Evolutionary conservation across 1,140 invertebrate species (phyloP).

Genomic region (Teleogryllus occipitalis): DNA sequence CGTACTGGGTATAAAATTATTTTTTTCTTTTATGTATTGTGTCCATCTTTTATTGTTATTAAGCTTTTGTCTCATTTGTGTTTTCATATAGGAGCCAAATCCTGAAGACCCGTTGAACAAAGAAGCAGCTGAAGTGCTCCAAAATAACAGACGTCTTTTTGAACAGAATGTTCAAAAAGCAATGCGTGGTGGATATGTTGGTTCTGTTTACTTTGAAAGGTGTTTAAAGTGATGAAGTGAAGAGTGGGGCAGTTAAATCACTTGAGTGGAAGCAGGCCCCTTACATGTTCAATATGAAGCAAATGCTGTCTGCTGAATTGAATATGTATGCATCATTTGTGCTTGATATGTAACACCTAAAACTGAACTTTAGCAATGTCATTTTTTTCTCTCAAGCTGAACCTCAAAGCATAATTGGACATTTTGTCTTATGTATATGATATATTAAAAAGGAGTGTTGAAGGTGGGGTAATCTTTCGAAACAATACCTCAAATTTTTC

Average conservation of each 20-base stretch:
- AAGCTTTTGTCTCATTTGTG: constrained; percentile 10
- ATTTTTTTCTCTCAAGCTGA: not conserved
- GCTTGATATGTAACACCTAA: constrained; percentile 12
- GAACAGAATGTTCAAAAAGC: constrained; percentile 94
- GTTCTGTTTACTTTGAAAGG: constrained; percentile 86
- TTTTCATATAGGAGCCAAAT: constrained; percentile 78
- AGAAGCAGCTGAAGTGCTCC: constrained; percentile 96
- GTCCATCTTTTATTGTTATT: not conserved
- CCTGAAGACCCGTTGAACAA: constrained; percentile 98
- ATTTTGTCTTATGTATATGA: constrained; percentile 7
- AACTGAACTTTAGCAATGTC: not conserved
- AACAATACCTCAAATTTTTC: not conserved
- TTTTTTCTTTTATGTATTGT: not conserved
- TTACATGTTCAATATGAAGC: not conserved
- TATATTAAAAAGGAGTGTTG: not conserved
- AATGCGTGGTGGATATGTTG: constrained; percentile 90
- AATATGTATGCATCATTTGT: constrained; percentile 8
- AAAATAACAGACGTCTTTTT: constrained; percentile 87
- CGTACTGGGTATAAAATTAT: constrained; percentile 31
- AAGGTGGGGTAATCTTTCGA: not conserved
- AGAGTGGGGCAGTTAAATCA: not conserved
- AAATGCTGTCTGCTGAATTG: constrained; percentile 9
- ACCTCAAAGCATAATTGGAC: not conserved
- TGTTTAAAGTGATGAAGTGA: constrained; percentile 82
- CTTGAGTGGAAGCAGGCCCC: not conserved